phyloP scores from a whole-genome alignment of 2,888 invertebrate genomes.

The Eurytoma californica region DNA sequence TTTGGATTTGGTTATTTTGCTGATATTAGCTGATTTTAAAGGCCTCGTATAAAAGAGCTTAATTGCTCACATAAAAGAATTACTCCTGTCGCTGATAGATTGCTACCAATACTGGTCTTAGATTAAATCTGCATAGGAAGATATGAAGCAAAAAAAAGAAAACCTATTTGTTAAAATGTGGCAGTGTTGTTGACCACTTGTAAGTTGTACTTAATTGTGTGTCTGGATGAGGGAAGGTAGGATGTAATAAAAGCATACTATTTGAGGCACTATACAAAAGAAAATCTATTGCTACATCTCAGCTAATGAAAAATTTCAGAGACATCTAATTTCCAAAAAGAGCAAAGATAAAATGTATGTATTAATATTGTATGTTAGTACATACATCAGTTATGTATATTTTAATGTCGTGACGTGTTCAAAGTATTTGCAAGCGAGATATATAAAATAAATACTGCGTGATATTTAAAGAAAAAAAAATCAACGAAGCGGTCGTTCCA shows the following conservation, averaged over 20 bases:
- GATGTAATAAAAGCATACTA: constrained; percentile 56
- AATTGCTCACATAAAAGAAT: constrained; percentile 51
- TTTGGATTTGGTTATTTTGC: constrained; percentile 12
- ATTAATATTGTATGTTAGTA: constrained; percentile 61
- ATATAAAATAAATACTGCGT: constrained; percentile 58
- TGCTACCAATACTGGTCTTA: constrained; percentile 63
- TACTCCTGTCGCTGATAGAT: constrained; percentile 65
- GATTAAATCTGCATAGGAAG: constrained; percentile 64
- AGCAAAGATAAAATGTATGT: constrained; percentile 53
- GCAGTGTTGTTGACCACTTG: constrained; percentile 67
- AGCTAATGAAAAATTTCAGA: constrained; percentile 55
- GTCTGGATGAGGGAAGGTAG: constrained; percentile 58
- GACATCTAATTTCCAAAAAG: constrained; percentile 49
- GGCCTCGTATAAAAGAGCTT: constrained; percentile 45
- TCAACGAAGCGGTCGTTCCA: constrained; percentile 57
- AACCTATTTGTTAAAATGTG: constrained; percentile 68
- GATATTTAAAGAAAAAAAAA: constrained; percentile 53
- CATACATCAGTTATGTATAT: constrained; percentile 67
- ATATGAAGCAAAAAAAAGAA: constrained; percentile 51
- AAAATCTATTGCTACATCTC: constrained; percentile 60
- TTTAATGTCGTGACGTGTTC: constrained; percentile 70
- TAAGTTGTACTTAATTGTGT: constrained; percentile 67
- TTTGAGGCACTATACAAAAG: constrained; percentile 57
- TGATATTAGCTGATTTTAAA: constrained; percentile 43
- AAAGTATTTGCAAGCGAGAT: constrained; percentile 65